Conservation (phyloP, 1,140 invertebrate species). For the Euura lappo region DNA sequence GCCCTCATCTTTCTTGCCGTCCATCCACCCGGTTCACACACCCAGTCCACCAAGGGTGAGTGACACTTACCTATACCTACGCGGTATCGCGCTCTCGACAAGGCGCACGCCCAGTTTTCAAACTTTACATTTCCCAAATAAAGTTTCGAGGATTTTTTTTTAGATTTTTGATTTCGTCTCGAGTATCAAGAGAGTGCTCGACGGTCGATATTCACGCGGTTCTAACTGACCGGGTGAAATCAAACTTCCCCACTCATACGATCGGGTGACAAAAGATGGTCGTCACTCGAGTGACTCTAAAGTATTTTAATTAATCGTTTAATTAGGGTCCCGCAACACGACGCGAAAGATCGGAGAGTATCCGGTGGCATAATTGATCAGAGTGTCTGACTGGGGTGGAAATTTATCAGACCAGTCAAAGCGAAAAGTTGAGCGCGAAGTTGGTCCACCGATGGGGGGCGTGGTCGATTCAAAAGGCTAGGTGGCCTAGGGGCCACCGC, state of each 20-base stretch:
- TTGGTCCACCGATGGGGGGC: neutral
- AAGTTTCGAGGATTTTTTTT: neutral
- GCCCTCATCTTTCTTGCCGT: neutral
- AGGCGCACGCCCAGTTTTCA: too few relatives aligned
- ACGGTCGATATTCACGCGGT: too few relatives aligned
- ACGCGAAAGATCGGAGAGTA: neutral
- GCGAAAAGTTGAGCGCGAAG: neutral
- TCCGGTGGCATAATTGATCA: neutral
- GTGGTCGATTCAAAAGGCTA: neutral
- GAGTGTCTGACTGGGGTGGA: neutral
- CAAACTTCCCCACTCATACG: too few relatives aligned
- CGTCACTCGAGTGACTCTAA: neutral
- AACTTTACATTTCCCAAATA: too few relatives aligned
- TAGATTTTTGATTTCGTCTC: neutral
- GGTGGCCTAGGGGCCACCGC: too few relatives aligned
- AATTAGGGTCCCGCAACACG: neutral
- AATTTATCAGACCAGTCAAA: neutral
- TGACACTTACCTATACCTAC: neutral
- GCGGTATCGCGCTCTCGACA: too few relatives aligned
- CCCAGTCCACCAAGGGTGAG: neutral
- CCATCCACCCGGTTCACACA: neutral
- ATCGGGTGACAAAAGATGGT: neutral
- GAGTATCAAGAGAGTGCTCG: neutral
- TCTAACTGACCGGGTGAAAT: too few relatives aligned
- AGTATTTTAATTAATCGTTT: conserved; percentile 1